These are phyloP conservation scores for Danionella dracula DNA, from an alignment of 2,797 vertebrate genomes.

Conservation along the genomic window DNA sequence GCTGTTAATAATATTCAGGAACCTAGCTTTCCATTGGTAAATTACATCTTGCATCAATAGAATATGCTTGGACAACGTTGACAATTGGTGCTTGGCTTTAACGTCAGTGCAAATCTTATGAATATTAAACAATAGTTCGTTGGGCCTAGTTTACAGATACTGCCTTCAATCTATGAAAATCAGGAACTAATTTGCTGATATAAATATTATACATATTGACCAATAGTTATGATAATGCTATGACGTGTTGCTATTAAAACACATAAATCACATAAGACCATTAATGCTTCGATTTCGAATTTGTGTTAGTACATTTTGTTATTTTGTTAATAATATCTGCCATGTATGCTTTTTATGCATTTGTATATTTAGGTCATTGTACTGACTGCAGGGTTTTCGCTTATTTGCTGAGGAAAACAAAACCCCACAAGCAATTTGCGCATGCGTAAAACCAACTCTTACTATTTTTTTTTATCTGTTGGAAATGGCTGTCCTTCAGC, in stretches of 20 bases:
- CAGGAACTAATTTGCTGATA: too few species aligned
- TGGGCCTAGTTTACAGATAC: too few species aligned
- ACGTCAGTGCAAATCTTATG: neutral
- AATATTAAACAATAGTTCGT: conserved; percentile 2
- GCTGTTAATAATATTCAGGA: neutral
- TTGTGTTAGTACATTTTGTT: too few species aligned
- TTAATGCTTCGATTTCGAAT: too few species aligned
- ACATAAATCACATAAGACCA: too few species aligned
- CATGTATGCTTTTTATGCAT: neutral
- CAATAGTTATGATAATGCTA: too few species aligned
- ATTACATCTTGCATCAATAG: neutral
- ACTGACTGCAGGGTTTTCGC: neutral
- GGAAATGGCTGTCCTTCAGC: conserved; percentile 76
- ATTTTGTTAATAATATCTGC: too few species aligned
- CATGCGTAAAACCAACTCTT: conserved; percentile 62
- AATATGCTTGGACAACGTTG: neutral
- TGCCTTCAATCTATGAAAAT: too few species aligned
- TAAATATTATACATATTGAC: too few species aligned
- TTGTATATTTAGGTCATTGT: neutral
- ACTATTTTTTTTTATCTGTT: conserved; percentile 64
- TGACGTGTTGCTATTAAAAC: too few species aligned
- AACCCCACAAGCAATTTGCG: conserved; percentile 54
- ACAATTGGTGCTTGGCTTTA: neutral
- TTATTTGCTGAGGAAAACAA: conserved; percentile 18
- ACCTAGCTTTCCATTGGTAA: neutral